phyloP scores from a whole-genome alignment of 1,140 invertebrate species.

The Bathynomus jamesi region DNA sequence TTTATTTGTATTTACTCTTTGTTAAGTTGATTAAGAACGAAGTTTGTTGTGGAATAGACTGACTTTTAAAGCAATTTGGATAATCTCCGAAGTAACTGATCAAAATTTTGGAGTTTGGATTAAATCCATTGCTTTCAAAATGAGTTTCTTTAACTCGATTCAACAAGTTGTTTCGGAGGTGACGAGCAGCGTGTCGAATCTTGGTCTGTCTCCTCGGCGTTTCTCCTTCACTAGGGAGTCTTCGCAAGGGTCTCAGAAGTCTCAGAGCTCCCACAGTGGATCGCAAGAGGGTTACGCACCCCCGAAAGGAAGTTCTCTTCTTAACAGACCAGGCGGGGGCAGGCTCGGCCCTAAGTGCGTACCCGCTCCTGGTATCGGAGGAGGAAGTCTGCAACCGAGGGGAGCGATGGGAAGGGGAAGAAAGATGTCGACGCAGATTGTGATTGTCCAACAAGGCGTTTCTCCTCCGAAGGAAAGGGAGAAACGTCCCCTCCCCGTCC shows the following conservation, averaged over 20 bases:
- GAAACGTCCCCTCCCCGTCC: slow-evolving; percentile 43
- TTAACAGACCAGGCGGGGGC: slow-evolving; percentile 13
- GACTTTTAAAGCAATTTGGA: no score
- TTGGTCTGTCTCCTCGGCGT: slow-evolving; percentile 65
- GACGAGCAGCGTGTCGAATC: slow-evolving; percentile 11
- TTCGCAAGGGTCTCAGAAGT: slow-evolving; percentile 2
- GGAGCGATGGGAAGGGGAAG: slow-evolving; percentile 22
- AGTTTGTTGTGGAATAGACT: no score
- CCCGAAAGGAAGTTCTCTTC: slow-evolving; percentile 7
- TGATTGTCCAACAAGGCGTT: slow-evolving; percentile 18
- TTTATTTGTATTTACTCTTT: no score
- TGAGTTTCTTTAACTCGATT: background rate
- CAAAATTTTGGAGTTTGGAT: no score
- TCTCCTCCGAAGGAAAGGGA: slow-evolving; percentile 21
- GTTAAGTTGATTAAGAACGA: no score
- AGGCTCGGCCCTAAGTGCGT: slow-evolving; percentile 51
- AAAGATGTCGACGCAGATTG: slow-evolving; percentile 24
- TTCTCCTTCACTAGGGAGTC: slow-evolving; percentile 62
- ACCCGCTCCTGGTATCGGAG: slow-evolving; percentile 46
- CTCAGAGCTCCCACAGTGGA: slow-evolving; percentile 2
- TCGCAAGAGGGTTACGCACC: background rate
- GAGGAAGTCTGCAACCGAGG: slow-evolving; percentile 35
- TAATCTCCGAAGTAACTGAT: no score
- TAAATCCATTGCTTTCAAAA: no score
- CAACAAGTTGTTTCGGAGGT: background rate